These are phyloP conservation scores for Salvelinus fontinalis DNA, from an alignment of 2,113 vertebrate genomes.

Conservation along the genomic window DNA sequence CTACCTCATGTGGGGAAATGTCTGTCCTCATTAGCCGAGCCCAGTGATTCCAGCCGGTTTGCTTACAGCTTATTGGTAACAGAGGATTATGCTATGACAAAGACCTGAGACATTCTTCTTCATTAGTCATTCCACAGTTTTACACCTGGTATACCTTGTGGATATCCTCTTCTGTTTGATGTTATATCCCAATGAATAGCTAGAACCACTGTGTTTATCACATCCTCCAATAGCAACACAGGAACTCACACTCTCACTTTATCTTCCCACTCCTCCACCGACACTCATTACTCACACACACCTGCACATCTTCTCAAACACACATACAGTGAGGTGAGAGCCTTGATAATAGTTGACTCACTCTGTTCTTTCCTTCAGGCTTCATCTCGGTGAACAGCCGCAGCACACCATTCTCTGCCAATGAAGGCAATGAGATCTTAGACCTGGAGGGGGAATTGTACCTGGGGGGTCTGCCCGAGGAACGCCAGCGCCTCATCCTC, in stretches of 20 bases:
- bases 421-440: slow-evolving; percentile 89
- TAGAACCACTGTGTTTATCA: too few species aligned
- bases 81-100: neutral
- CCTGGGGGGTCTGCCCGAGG: slow-evolving; percentile 88
- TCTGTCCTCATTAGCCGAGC: slow-evolving; percentile 29
- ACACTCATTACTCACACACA: too few species aligned
- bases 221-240: too few species aligned
- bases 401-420: slow-evolving; percentile 83
- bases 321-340: too few species aligned
- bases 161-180: neutral
- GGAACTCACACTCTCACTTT: too few species aligned
- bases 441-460: slow-evolving; percentile 91
- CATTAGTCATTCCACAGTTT: neutral
- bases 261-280: too few species aligned
- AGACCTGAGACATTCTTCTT: neutral
- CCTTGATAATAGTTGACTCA: slow-evolving; percentile 1
- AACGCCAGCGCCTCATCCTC: slow-evolving; percentile 74
- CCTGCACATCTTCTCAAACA: too few species aligned
- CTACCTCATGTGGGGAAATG: slow-evolving; percentile 37
- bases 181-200: too few species aligned
- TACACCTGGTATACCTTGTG: neutral
- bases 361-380: slow-evolving; percentile 64
- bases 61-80: slow-evolving; percentile 6
- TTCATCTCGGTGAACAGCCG: slow-evolving; percentile 89
- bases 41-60: neutral